phyloP scores from a whole-genome alignment of 2,888 invertebrate species.

The Tolmerus cingulatus region DNA sequence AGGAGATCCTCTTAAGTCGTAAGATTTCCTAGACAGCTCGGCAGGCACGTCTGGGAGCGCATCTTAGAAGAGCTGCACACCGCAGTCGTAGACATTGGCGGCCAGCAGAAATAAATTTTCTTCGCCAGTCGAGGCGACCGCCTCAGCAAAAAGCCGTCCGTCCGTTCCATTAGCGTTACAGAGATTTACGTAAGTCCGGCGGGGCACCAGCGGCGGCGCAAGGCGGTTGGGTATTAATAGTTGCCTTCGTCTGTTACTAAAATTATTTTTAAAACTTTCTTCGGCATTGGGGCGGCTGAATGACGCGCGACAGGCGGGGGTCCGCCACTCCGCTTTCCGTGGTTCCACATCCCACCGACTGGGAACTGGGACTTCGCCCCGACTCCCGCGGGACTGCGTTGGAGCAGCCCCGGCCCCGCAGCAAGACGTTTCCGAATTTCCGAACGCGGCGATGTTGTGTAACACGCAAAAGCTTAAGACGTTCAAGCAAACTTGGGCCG shows the following conservation, averaged over 20 bases:
- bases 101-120: background rate
- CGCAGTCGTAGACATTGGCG: background rate
- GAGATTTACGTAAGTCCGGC: background rate
- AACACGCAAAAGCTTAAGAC: slow-evolving; percentile 15
- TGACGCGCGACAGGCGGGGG: background rate
- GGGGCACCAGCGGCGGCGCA: background rate
- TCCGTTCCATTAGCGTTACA: too few species aligned
- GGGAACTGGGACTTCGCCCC: background rate
- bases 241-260: slow-evolving; percentile 3
- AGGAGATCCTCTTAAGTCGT: background rate
- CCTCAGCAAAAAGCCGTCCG: background rate
- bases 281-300: background rate
- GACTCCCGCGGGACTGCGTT: background rate
- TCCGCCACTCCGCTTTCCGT: background rate
- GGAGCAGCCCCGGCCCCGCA: background rate
- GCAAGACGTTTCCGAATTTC: background rate
- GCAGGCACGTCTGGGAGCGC: background rate
- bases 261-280: slow-evolving; percentile 27
- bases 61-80: background rate
- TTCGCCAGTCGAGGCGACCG: background rate
- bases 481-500: background rate
- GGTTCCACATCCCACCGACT: background rate
- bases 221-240: background rate
- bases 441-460: background rate
- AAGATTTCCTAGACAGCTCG: background rate